Conservation (phyloP, 2,113 vertebrate species). For the Nothobranchius furzeri region DNA sequence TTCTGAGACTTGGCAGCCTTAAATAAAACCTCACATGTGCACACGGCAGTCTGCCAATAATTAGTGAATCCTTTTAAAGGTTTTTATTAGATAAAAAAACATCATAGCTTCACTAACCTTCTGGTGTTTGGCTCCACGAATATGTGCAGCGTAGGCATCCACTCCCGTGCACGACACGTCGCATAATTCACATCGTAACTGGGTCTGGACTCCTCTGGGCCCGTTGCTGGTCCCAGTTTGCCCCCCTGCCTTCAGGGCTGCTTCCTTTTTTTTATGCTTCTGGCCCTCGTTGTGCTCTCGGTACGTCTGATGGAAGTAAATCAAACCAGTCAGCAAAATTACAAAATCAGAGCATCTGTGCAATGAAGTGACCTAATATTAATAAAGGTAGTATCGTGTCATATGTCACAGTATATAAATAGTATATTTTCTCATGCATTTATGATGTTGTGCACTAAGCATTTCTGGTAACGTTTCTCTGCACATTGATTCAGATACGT, state of each 20-base stretch:
- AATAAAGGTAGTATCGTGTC: neutral
- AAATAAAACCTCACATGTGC: constrained; percentile 18
- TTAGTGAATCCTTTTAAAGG: too few relatives aligned
- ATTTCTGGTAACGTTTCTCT: neutral
- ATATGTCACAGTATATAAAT: neutral
- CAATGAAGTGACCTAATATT: neutral
- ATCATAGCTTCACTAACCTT: constrained; percentile 73
- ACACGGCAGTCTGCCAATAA: neutral
- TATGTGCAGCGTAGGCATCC: constrained; percentile 75
- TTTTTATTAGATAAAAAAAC: neutral
- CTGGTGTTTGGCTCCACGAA: constrained; percentile 80
- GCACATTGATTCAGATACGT: neutral
- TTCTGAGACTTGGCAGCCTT: constrained; percentile 29
- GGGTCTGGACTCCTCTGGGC: constrained; percentile 70
- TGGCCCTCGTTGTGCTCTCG: constrained; percentile 84
- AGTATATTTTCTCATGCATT: neutral
- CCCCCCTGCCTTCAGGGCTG: constrained; percentile 74
- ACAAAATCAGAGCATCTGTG: neutral
- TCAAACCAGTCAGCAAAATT: neutral
- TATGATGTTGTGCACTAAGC: neutral
- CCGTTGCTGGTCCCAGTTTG: constrained; percentile 60
- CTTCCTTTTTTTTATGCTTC: constrained; percentile 86
- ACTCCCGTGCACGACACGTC: constrained; percentile 81
- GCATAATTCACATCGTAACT: constrained; percentile 83
- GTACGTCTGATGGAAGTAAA: constrained; percentile 76